A percentile compares a stretch with the other conserved stretches of the same genome.
Evolutionary conservation across 2,113 vertebrate genomes (phyloP).

Genomic region (Chionis minor): DNA sequence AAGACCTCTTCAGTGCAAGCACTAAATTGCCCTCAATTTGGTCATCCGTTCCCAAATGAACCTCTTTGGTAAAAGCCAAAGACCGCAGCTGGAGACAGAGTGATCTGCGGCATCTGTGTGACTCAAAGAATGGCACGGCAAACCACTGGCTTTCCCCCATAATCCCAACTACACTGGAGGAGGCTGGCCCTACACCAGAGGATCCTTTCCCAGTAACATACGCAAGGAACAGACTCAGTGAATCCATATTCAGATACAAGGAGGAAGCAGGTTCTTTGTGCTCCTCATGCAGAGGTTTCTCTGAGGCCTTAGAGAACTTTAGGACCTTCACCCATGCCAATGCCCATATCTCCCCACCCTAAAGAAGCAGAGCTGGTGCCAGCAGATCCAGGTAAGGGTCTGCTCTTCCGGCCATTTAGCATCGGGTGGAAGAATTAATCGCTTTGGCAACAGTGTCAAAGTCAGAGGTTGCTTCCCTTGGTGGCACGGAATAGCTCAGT

Average conservation of each 20-base stretch:
- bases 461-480: neutral
- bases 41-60: neutral
- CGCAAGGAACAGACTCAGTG: neutral
- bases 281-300: neutral
- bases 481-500: neutral
- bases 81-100: neutral
- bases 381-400: neutral
- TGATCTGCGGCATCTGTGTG: neutral
- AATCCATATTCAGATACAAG: neutral
- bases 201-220: accelerated
- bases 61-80: neutral
- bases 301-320: neutral
- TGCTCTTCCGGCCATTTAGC: neutral
- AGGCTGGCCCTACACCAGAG: neutral
- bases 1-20: neutral
- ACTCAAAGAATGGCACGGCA: neutral
- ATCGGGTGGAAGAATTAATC: neutral
- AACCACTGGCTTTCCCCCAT: neutral
- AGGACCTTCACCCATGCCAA: neutral
- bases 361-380: neutral
- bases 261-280: neutral
- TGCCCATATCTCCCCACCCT: neutral
- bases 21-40: neutral
- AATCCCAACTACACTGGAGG: neutral
- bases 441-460: neutral